Evolutionary conservation across 2,113 vertebrate genomes (phyloP).

Genomic region (Naja naja): DNA sequence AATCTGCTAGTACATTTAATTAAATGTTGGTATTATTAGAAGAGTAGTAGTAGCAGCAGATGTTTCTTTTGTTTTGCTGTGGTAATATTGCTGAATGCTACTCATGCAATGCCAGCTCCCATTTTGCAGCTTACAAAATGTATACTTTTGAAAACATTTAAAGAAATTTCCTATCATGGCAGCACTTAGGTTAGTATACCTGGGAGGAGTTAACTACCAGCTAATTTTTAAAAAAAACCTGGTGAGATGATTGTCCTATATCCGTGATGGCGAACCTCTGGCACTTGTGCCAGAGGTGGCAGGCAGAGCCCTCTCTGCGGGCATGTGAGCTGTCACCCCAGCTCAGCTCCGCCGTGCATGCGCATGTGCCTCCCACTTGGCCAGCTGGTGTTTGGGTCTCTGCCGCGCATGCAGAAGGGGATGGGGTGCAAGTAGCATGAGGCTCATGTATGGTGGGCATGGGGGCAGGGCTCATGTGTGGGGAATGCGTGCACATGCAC

Average conservation of each 20-base stretch:
- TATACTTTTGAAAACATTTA: background rate
- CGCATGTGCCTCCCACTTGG: no score
- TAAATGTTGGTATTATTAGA: background rate
- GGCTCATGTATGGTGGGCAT: no score
- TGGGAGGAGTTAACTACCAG: background rate
- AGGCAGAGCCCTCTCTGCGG: no score
- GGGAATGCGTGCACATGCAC: no score
- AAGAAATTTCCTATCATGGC: background rate
- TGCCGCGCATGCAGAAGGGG: no score
- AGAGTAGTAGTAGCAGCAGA: background rate
- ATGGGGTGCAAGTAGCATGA: no score
- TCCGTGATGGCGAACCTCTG: no score
- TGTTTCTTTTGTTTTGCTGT: background rate
- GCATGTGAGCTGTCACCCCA: no score
- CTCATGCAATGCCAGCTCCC: background rate
- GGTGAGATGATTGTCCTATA: background rate
- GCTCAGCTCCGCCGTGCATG: no score
- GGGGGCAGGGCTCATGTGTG: no score
- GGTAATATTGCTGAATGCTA: background rate
- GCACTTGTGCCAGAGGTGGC: no score
- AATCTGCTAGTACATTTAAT: background rate
- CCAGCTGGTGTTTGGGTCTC: no score
- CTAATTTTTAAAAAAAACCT: background rate
- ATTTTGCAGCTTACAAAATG: background rate
- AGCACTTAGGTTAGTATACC: background rate